Evolutionary conservation across 2,113 vertebrate genomes (phyloP), one percentile per base, ranked within the genome.

Genomic region (Lophura nycthemera): DNA sequence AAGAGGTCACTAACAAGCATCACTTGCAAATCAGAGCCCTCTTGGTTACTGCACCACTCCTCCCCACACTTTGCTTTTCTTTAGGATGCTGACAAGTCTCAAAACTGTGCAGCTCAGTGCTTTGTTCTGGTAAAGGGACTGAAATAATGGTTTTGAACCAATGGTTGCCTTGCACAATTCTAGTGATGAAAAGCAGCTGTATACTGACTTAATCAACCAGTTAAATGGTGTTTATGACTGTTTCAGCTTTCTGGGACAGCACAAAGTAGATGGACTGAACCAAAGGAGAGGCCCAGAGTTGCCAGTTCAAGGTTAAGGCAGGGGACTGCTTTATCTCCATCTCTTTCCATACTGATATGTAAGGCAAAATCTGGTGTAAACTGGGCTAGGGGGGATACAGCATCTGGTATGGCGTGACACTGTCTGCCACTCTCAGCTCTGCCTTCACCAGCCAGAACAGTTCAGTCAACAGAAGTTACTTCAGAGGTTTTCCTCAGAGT

Each of bases 401-500:
- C 94, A 94, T 86, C 85, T 95, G 94, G 61, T 42, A 61, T 63
- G 80, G 80, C 76, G 94, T 11, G 85, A 75, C 85, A 61, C 80
- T 90, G 65, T 94, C 79, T 96, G 95, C 90, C 90, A 92, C 90
- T 75, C 83, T 97, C 88, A 77, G 59, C 57, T 90, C 64, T 94
- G 89, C 54, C 90, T 93, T 94, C 91, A 54, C 82, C 57, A 96
- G 86, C 75, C 94, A 91, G 70, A 95, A 82, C 81, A 67, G 81
- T 86, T 95, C 84, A 75, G 83, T 74, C 90, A 78, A 67, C 86
- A 89, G 82, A 91, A 88, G 70, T 95, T 81, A 81, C 79, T 96
- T 92, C 79, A 92, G 95, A 96, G 91, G 85, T 94, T 96, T 96
- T 88, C 94, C 74, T 95, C 75, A 25, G 86, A 95, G 86, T 75